Conservation (phyloP, 2,888 invertebrate genomes). For the Cephus sareptanus region DNA sequence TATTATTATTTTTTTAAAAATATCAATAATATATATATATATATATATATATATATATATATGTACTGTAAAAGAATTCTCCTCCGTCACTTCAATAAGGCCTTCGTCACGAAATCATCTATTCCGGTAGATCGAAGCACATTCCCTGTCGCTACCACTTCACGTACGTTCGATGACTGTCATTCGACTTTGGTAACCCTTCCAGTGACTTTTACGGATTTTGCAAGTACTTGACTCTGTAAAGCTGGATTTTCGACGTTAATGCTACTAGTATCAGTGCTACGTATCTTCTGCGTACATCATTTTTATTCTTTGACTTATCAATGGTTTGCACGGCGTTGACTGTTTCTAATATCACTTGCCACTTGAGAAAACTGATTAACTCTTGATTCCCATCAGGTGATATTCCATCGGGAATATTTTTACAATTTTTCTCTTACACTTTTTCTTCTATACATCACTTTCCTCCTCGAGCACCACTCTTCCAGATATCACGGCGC, state of each 20-base stretch:
- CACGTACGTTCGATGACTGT: not conserved
- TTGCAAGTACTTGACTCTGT: not conserved
- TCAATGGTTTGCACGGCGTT: not conserved
- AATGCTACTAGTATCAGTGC: not conserved
- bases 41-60: not conserved
- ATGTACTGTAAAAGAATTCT: not conserved
- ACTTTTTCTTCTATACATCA: not conserved
- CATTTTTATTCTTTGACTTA: not conserved
- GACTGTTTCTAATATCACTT: not conserved
- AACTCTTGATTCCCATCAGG: not conserved
- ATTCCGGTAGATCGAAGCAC: not conserved
- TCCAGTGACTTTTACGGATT: not conserved
- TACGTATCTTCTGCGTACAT: not conserved
- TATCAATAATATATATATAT: not conserved
- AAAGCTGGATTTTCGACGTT: not conserved
- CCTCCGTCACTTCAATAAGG: constrained; percentile 3
- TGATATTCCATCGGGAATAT: not conserved
- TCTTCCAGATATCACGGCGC: not conserved
- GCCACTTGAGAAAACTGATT: not conserved
- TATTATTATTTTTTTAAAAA: not conserved
- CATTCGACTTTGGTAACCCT: not conserved
- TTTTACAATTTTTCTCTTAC: not conserved
- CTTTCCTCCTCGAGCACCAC: not conserved
- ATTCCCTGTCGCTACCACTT: not conserved
- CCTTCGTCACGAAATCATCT: constrained; percentile 47